These are phyloP conservation scores for Drosophila persimilis DNA, from an alignment of 1,140 invertebrate species.

Conservation along the genomic window DNA sequence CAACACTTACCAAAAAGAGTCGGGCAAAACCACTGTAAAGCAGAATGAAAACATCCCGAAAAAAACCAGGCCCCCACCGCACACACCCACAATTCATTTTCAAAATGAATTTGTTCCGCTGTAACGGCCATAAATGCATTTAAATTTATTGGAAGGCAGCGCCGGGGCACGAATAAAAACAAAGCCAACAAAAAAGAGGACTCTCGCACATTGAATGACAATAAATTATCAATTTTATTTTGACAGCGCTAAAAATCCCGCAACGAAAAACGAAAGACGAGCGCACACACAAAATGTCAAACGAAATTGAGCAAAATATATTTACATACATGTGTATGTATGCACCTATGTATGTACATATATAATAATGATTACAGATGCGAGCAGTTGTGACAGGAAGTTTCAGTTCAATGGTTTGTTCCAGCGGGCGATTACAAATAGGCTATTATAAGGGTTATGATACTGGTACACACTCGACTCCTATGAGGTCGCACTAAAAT, in stretches of 20 bases:
- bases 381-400: slow-evolving; percentile 72
- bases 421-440: slow-evolving; percentile 71
- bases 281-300: slow-evolving; percentile 60
- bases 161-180: slow-evolving; percentile 45
- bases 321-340: slow-evolving; percentile 12
- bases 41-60: slow-evolving; percentile 33
- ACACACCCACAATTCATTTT: slow-evolving; percentile 75
- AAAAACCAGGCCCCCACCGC: slow-evolving; percentile 28
- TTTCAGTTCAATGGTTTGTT: slow-evolving; percentile 80
- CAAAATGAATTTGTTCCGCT: slow-evolving; percentile 80
- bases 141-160: slow-evolving; percentile 77
- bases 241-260: slow-evolving; percentile 77
- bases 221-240: slow-evolving; percentile 83
- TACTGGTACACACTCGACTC: background rate
- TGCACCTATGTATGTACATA: slow-evolving; percentile 1
- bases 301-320: slow-evolving; percentile 77
- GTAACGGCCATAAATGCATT: slow-evolving; percentile 80
- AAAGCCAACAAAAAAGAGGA: slow-evolving; percentile 22
- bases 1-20: slow-evolving; percentile 21
- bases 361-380: slow-evolving; percentile 51
- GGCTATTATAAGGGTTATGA: slow-evolving; percentile 16
- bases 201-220: slow-evolving; percentile 76
- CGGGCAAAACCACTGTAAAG: slow-evolving; percentile 19
- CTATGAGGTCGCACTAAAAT: too few species aligned
- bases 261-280: slow-evolving; percentile 56